phyloP scores from a whole-genome alignment of 2,113 vertebrate genomes.

The Etia nguti region DNA sequence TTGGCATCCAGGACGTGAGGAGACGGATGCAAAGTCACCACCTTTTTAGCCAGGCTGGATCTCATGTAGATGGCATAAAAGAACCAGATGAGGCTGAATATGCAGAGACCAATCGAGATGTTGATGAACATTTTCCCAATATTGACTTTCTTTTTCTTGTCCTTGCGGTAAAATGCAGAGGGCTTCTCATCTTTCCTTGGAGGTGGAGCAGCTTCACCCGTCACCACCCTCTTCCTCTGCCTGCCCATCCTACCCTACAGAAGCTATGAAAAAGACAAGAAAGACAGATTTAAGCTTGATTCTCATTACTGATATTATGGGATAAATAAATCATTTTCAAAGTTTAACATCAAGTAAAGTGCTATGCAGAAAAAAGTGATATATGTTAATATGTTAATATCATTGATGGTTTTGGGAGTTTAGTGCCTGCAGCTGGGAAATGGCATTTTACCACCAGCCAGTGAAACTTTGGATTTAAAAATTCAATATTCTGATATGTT shows the following conservation, averaged over 20 bases:
- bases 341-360: background rate
- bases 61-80: slow-evolving; percentile 75
- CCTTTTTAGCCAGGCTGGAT: slow-evolving; percentile 71
- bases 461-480: background rate
- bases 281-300: background rate
- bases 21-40: slow-evolving; percentile 79
- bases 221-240: slow-evolving; percentile 72
- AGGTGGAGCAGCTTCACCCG: slow-evolving; percentile 52
- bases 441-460: background rate
- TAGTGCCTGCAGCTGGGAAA: background rate
- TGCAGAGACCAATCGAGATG: slow-evolving; percentile 76
- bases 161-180: slow-evolving; percentile 62
- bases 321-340: background rate
- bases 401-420: background rate
- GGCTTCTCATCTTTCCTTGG: slow-evolving; percentile 72
- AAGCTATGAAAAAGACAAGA: slow-evolving; percentile 13
- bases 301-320: background rate
- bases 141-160: slow-evolving; percentile 77
- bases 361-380: background rate
- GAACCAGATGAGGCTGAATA: slow-evolving; percentile 76
- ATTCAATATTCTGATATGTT: background rate
- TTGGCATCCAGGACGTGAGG: slow-evolving; percentile 70
- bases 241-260: slow-evolving; percentile 70
- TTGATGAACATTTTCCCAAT: slow-evolving; percentile 78
- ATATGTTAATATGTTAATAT: background rate